These are phyloP conservation scores for Clusia tigrina DNA, from an alignment of 2,888 invertebrate genomes.

Conservation along the genomic window DNA sequence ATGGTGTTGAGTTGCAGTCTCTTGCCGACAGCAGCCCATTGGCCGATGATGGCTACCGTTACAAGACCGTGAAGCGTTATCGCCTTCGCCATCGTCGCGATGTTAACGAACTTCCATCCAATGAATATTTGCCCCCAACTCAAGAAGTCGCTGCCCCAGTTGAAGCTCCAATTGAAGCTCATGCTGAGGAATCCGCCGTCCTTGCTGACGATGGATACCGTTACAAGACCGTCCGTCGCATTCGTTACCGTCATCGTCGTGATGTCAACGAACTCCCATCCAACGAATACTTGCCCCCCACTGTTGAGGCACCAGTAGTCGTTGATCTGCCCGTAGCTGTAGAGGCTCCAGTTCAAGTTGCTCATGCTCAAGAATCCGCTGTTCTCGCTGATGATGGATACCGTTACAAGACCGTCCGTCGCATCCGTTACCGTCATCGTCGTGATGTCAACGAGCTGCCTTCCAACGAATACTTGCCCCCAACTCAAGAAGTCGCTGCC, in stretches of 20 bases:
- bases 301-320: constrained; percentile 11
- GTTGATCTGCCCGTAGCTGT: constrained; percentile 12
- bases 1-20: constrained; percentile 34
- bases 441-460: constrained; percentile 52
- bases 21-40: constrained; percentile 28
- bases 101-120: constrained; percentile 37
- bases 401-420: constrained; percentile 58
- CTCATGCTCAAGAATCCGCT: constrained; percentile 8
- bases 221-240: constrained; percentile 52
- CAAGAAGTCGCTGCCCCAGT: constrained; percentile 33
- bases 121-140: constrained; percentile 39
- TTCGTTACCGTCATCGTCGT: constrained; percentile 50
- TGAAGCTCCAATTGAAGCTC: constrained; percentile 12
- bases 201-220: constrained; percentile 51
- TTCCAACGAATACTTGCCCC: constrained; percentile 46
- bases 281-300: constrained; percentile 47
- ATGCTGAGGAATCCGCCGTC: constrained; percentile 34
- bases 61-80: constrained; percentile 38
- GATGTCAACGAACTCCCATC: constrained; percentile 50
- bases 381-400: constrained; percentile 55
- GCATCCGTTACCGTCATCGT: constrained; percentile 47
- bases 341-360: constrained; percentile 9
- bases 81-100: constrained; percentile 40
- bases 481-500: constrained; percentile 13
- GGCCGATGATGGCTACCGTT: constrained; percentile 41